Evolutionary conservation across 2,113 vertebrate genomes (phyloP).

Genomic region (Xiphophorus maculatus): DNA sequence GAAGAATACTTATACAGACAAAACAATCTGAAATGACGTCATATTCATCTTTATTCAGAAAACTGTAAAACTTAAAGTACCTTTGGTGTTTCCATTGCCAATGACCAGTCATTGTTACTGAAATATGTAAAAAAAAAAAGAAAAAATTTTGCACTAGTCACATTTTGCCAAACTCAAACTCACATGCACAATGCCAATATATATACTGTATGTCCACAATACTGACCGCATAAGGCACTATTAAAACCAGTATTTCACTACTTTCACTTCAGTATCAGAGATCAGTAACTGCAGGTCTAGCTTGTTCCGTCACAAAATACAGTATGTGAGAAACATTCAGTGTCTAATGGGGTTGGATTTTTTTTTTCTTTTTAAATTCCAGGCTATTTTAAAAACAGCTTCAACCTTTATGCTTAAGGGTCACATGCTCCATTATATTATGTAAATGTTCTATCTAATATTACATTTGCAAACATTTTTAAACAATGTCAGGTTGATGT

Average conservation of each 20-base stretch:
- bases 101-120: conserved; percentile 14
- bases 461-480: too few species aligned
- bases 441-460: too few species aligned
- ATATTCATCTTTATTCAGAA: conserved; percentile 58
- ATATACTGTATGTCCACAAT: conserved; percentile 1
- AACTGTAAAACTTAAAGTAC: conserved; percentile 23
- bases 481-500: too few species aligned
- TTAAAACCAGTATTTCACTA: background rate
- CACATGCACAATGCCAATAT: conserved; percentile 39
- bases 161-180: conserved; percentile 16
- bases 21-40: background rate
- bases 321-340: too few species aligned
- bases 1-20: background rate
- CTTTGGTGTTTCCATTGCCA: conserved; percentile 39
- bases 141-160: background rate
- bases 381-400: too few species aligned
- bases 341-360: too few species aligned
- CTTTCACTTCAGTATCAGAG: conserved; percentile 8
- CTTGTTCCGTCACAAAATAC: conserved; percentile 7
- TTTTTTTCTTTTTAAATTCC: too few species aligned
- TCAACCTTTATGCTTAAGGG: too few species aligned
- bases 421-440: too few species aligned
- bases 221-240: conserved; percentile 41
- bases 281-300: conserved; percentile 1
- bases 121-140: background rate